Percentiles rank a stretch among this genome's conserved stretches.
Conservation (phyloP, 2,113 vertebrate genomes). For the Morone saxatilis region DNA sequence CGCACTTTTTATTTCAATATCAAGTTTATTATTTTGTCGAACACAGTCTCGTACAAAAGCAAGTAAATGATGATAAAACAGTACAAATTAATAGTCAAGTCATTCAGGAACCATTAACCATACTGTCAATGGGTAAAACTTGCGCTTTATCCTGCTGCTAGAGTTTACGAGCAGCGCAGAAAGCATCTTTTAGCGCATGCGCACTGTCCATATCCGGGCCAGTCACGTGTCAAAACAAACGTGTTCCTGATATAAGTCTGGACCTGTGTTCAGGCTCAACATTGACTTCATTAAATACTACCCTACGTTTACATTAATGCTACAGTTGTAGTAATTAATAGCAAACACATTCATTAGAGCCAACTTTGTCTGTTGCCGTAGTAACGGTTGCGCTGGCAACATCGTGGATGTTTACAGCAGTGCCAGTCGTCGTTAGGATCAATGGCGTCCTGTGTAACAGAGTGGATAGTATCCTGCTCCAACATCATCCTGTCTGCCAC, state of each 20-base stretch:
- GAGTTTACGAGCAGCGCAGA: background rate
- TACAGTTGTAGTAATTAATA: background rate
- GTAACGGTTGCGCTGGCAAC: background rate
- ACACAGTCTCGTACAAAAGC: background rate
- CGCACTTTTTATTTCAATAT: too few species aligned
- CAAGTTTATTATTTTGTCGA: background rate
- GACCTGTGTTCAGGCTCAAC: too few species aligned
- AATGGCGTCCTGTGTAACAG: slow-evolving; percentile 71
- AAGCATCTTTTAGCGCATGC: slow-evolving; percentile 63
- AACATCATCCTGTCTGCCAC: slow-evolving; percentile 66
- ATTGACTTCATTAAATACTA: background rate
- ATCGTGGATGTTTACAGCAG: background rate
- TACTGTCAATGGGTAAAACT: background rate
- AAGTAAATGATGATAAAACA: background rate
- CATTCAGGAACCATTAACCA: background rate
- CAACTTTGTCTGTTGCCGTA: background rate
- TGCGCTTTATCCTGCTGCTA: fast-evolving
- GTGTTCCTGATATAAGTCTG: slow-evolving; percentile 29
- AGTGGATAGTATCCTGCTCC: slow-evolving; percentile 56
- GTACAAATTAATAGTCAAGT: background rate
- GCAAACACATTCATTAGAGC: background rate
- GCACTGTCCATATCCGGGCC: slow-evolving; percentile 38
- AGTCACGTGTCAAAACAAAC: slow-evolving; percentile 78
- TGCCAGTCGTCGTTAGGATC: slow-evolving; percentile 7
- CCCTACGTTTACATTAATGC: background rate